Conservation (phyloP, 2,888 invertebrate species). For the Ophion obscuratus region DNA sequence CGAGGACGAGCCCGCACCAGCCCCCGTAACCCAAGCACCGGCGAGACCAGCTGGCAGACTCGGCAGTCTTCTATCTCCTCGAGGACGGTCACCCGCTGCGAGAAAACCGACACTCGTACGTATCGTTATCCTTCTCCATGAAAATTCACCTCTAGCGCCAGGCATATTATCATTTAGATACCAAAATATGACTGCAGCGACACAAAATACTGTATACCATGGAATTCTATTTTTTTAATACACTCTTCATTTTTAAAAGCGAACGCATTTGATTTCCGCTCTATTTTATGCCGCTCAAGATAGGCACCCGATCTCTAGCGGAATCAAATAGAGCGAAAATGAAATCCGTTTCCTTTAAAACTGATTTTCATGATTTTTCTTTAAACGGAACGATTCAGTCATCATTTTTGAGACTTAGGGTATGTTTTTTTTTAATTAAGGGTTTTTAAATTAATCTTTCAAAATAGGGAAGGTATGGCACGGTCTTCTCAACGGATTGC, state of each 20-base stretch:
- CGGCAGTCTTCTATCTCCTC: conserved; percentile 75
- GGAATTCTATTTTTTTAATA: neutral
- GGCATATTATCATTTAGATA: neutral
- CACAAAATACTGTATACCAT: neutral
- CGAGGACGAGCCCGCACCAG: conserved; percentile 75
- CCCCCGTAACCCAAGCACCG: conserved; percentile 76
- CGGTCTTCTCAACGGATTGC: no score
- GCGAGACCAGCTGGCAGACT: conserved; percentile 73
- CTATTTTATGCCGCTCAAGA: neutral
- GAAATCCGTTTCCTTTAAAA: no score
- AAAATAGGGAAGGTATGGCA: no score
- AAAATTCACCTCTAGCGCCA: no score
- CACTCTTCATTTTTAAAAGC: neutral
- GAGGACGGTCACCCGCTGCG: conserved; percentile 73
- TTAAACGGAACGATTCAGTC: no score
- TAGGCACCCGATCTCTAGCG: no score
- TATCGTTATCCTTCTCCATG: neutral
- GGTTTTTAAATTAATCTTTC: no score
- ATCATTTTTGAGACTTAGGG: no score
- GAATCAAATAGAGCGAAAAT: no score
- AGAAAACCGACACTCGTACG: conserved; percentile 74
- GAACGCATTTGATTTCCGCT: neutral
- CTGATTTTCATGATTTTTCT: no score
- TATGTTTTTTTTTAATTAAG: no score
- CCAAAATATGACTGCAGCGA: no score